Base-by-base conservation (phyloP, 2,797 vertebrate species). In the Graptemys geographica region DNA sequence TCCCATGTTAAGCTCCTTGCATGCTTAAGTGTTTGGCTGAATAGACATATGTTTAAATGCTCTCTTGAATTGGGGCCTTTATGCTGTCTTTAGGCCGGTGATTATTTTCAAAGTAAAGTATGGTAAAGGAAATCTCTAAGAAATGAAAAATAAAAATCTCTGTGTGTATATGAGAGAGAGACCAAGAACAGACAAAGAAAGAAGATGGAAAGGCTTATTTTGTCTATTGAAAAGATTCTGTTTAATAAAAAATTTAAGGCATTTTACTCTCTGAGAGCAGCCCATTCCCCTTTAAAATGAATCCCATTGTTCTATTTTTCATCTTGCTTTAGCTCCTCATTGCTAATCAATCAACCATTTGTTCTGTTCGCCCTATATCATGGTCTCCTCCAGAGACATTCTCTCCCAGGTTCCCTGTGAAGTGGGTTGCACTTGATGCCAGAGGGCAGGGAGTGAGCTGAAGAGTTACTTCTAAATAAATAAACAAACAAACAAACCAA, bases 231-330 rank as follows among this genome's bases (percentile, higher is more conserved):
- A 95, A 97, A 97, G 95, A 97, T 97, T 97, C 97, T 95, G 90
- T 97, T 95, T 96, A 96, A 98, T 97, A 95, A 98, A 97, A 97
- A 95, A 97, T 97, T 96, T 72, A 97, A 97, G 92, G 27, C 72
- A 52, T 88, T 97, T 97, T 96, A 94, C 94, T 92, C 89, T 69
- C 84, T 33, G 80, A 93, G 94, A 94, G 81, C n/a, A 89, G 65
- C 65, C 90, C 3, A 52, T 52, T 96, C 86, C 93, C 95, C 94
- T 94, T 93, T 51, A 81, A 86, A 96, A 96, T 33, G 5, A 95
- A 95, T 90, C 88, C 88, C 57, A 55, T 89, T 89, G 28, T 90
- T 90, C 79, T 49, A 10, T 44, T 95, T 89, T 94, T 97, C 89
- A 53, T 96, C 93, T 96, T 69, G 3, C 93, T 92, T 11, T 86